Conservation (phyloP, 2,113 vertebrate genomes). For the Trogon surrucura region DNA sequence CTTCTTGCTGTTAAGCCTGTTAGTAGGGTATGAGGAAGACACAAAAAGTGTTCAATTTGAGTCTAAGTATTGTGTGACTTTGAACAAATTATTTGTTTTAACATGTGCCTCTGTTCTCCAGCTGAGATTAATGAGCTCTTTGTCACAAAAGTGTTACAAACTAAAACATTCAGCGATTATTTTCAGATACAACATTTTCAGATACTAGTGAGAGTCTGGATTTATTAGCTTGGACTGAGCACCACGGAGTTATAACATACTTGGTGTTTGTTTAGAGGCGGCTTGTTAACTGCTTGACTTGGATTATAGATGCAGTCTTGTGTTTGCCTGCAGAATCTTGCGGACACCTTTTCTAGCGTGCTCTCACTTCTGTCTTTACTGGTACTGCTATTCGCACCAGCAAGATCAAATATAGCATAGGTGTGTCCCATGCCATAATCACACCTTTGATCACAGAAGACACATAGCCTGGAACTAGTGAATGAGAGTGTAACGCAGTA, state of each 20-base stretch:
- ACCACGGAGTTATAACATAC: background rate
- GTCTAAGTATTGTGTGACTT: background rate
- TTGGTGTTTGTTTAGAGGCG: background rate
- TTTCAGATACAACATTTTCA: background rate
- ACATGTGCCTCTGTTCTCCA: background rate
- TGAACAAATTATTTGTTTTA: background rate
- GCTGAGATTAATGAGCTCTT: background rate
- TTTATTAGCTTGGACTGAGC: background rate
- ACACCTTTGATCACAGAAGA: background rate
- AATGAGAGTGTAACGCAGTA: background rate
- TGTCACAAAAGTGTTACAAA: background rate
- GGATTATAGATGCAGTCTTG: background rate
- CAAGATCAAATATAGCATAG: background rate
- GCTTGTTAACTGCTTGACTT: background rate
- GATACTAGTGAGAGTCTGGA: background rate
- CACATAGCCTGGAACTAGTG: background rate
- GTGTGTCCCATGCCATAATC: background rate
- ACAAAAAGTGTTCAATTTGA: background rate
- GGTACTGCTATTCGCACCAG: background rate
- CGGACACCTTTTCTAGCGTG: background rate
- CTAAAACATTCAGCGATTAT: background rate
- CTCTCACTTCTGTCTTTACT: background rate
- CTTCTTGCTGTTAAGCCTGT: background rate
- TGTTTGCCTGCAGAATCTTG: background rate
- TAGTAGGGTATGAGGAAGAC: background rate